Percentiles rank a stretch among this genome's conserved stretches.
These are phyloP conservation scores for Drosophila micromelanica DNA, from an alignment of 1,140 invertebrate genomes.

Conservation along the genomic window DNA sequence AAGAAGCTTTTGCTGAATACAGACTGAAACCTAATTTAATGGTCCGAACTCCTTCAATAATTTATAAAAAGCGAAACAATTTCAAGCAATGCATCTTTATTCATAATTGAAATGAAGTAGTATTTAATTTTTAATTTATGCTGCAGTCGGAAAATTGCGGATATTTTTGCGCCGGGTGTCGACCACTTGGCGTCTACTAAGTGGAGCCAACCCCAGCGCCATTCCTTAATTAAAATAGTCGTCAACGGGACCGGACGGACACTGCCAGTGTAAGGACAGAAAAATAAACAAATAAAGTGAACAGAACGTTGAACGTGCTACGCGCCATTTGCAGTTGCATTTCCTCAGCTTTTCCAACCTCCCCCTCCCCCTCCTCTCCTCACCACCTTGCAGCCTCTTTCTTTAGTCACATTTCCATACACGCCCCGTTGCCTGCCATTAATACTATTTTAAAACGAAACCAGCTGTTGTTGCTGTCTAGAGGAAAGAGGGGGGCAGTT, in stretches of 20 bases:
- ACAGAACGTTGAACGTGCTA: constrained; percentile 40
- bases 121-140: constrained; percentile 16
- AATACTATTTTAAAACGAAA: constrained; percentile 26
- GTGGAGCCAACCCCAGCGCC: neutral
- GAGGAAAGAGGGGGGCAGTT: no score
- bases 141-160: constrained; percentile 2
- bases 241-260: neutral
- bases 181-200: neutral
- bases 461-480: constrained; percentile 23
- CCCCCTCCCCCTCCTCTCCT: no score
- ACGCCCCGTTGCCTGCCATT: neutral
- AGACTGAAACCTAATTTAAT: no score
- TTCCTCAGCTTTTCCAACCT: constrained; percentile 12
- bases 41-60: no score
- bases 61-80: no score
- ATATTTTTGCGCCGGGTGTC: neutral
- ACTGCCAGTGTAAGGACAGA: neutral
- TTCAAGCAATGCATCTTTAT: neutral
- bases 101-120: constrained; percentile 12
- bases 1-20: no score
- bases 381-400: neutral
- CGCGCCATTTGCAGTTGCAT: constrained; percentile 58
- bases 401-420: no score
- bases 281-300: constrained; percentile 8
- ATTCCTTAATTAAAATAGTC: constrained; percentile 61